phyloP scores from a whole-genome alignment of 2,797 vertebrate species.

The Propithecus perrieri region DNA sequence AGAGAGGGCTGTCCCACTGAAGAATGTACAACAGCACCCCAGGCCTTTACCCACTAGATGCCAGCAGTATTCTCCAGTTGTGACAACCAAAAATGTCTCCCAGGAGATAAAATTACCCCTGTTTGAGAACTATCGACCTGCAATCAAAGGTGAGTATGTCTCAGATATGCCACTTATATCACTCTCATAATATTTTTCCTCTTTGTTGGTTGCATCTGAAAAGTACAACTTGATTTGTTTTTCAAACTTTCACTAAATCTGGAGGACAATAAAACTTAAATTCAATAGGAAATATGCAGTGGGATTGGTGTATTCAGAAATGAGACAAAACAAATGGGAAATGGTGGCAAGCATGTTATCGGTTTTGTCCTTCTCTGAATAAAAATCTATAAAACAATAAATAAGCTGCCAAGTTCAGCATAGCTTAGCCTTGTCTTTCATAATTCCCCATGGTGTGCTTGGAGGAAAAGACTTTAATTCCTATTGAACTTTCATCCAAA shows the following conservation, averaged over 20 bases:
- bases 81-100: not conserved
- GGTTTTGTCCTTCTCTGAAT: constrained; percentile 68
- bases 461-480: constrained; percentile 77
- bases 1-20: not conserved
- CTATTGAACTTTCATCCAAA: constrained; percentile 77
- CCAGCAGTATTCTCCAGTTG: not conserved
- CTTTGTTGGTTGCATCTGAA: not conserved
- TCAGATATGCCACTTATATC: fast-evolving
- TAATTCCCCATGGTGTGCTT: constrained; percentile 68
- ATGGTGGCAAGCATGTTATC: constrained; percentile 4
- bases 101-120: not conserved
- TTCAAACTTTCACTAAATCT: not conserved
- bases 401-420: constrained; percentile 75
- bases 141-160: not conserved
- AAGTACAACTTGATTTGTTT: not conserved
- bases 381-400: constrained; percentile 81
- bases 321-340: constrained; percentile 60
- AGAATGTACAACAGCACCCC: not conserved
- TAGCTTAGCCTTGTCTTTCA: constrained; percentile 59
- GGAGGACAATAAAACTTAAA: constrained; percentile 58
- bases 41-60: not conserved
- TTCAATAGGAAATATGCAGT: constrained; percentile 52
- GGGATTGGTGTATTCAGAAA: constrained; percentile 57
- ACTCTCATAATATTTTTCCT: not conserved
- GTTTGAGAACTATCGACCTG: not conserved